phyloP scores from a whole-genome alignment of 2,113 vertebrate species.

The Pyxicephalus adspersus region DNA sequence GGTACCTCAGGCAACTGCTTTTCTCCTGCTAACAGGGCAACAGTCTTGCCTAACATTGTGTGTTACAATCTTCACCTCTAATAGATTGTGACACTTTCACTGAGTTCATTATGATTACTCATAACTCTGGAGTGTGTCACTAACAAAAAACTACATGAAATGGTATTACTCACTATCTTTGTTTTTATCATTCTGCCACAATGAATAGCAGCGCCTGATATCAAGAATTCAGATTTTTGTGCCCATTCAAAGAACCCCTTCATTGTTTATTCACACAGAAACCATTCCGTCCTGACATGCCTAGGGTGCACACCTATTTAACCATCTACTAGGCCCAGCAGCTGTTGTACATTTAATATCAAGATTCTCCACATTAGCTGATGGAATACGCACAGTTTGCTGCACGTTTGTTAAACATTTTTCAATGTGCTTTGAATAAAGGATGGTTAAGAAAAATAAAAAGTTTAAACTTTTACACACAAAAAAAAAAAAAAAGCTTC shows the following conservation, averaged over 20 bases:
- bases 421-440: neutral
- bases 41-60: too few relatives aligned
- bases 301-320: neutral
- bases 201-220: neutral
- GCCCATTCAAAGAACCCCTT: neutral
- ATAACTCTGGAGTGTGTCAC: too few relatives aligned
- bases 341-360: slow-evolving; percentile 7
- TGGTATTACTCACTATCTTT: too few relatives aligned
- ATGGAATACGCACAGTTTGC: neutral
- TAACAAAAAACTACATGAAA: too few relatives aligned
- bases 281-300: neutral
- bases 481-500: neutral
- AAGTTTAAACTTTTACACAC: neutral
- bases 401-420: neutral
- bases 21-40: too few relatives aligned
- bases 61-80: too few relatives aligned
- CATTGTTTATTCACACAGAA: neutral
- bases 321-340: neutral
- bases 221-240: neutral
- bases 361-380: neutral
- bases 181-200: too few relatives aligned
- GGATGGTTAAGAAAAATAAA: neutral
- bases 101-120: too few relatives aligned
- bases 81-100: too few relatives aligned
- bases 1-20: too few relatives aligned